Base-by-base conservation (phyloP, 2,113 vertebrate species). In the Menura novaehollandiae region DNA sequence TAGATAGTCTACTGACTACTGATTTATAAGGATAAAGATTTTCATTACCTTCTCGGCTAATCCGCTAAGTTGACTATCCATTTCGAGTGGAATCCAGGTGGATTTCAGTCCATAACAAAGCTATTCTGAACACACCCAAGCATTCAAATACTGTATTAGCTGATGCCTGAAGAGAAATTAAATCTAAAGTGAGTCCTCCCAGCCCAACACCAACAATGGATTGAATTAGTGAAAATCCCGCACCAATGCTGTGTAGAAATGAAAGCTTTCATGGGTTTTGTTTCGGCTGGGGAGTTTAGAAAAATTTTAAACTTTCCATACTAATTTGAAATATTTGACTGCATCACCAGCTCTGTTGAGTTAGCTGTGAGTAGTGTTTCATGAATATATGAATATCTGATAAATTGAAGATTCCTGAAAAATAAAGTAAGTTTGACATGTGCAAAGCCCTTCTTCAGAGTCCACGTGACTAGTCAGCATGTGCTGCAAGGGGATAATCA, bases 21-120 rank as follows among this genome's bases (percentile, higher is more conserved):
- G 82, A 95, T 97, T 97, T 95, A 68, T 90, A 95, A 95, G 96
- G 89, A 97, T 96, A 95, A 95, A 96, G 88, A 97, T 96, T 97
- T 97, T 97, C 88, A 95, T 96, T 97, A 95, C 53, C n/a, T 96
- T 97, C 84, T 93, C 84, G 87, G 62, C 55, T 97, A 98, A 98
- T 97, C 95, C 93, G 86, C 95, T 86, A 96, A 97, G 62, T 90
- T 97, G 82, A 95, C 90, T 96, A 84, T 91, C 77, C 39, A 81
- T 97, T 98, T 97, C 90, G 95, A 95, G 89, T 86, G 95, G 71
- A 97, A 94, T 97, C 73, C 75, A 85, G 37, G 77, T 87, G 90
- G 87, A 93, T 97, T 97, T 95, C 16, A 69, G 77, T 82, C 60
- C 85, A 85, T 81, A 96, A 96, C 73, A 93, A 94, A 91, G 82